These are phyloP conservation scores for Ridgeia piscesae DNA, from an alignment of 1,140 invertebrate species.

Conservation along the genomic window DNA sequence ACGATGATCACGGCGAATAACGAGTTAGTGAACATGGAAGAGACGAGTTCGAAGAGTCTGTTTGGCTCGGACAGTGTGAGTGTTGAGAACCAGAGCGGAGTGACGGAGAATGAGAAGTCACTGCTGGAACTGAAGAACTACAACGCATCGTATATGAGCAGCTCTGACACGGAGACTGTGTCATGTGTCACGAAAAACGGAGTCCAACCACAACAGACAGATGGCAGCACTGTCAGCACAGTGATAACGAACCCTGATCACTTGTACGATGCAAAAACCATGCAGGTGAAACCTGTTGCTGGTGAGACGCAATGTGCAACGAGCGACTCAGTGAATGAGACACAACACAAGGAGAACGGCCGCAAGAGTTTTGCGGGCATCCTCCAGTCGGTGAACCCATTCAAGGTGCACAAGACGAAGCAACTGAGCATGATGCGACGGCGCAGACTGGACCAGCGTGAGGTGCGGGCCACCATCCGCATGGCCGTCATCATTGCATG, in stretches of 20 bases:
- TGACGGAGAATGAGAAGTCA: background rate
- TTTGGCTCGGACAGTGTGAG: slow-evolving; percentile 18
- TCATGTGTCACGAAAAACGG: background rate
- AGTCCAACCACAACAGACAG: background rate
- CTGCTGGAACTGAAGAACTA: background rate
- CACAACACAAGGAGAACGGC: background rate
- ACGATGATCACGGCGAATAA: background rate
- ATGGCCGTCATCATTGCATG: slow-evolving; percentile 34
- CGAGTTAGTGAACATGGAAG: slow-evolving; percentile 10
- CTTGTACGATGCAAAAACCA: background rate
- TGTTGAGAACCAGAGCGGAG: background rate
- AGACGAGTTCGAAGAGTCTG: slow-evolving; percentile 18
- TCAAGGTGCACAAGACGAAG: slow-evolving; percentile 10
- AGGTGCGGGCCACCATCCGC: slow-evolving; percentile 34
- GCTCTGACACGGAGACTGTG: background rate
- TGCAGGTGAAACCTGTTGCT: background rate
- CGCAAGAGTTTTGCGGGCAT: background rate
- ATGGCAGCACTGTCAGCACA: too few relatives aligned
- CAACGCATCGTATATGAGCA: background rate
- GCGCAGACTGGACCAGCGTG: slow-evolving; percentile 27
- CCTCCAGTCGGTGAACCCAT: background rate
- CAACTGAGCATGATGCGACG: background rate
- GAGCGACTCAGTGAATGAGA: background rate
- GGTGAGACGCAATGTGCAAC: background rate
- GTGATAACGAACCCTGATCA: background rate